Percentiles rank a stretch among this genome's conserved stretches.
Conservation (phyloP, 2,888 invertebrate species). For the Cephus rjabovi region DNA sequence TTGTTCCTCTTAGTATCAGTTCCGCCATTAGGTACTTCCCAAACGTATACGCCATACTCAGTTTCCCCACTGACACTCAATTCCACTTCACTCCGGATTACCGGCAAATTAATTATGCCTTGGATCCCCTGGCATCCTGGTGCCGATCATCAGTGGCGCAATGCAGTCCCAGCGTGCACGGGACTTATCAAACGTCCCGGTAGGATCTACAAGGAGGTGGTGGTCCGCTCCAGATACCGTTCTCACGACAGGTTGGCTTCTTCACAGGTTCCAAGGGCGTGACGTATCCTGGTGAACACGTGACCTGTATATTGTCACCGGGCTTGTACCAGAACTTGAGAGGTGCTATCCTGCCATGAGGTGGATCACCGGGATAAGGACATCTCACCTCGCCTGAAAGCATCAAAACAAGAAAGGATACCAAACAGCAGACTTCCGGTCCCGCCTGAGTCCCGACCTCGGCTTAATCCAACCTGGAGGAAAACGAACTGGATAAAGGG, state of each 20-base stretch:
- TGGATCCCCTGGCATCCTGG: too few species aligned
- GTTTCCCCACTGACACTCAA: background rate
- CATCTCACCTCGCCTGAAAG: conserved; percentile 77
- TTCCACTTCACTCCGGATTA: background rate
- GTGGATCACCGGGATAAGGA: conserved; percentile 79
- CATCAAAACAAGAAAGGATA: background rate
- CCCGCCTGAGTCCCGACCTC: background rate
- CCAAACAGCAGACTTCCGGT: background rate
- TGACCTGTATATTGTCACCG: conserved; percentile 77
- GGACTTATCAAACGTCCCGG: conserved; percentile 69
- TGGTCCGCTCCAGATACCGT: conserved; percentile 77
- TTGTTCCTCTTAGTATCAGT: background rate
- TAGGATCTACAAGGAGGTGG: conserved; percentile 78
- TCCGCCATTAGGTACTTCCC: background rate
- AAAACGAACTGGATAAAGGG: background rate
- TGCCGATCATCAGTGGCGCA: too few species aligned
- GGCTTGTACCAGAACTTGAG: conserved; percentile 81
- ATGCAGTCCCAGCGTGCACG: background rate
- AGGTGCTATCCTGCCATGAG: conserved; percentile 77
- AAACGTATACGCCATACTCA: background rate
- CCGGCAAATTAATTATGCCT: background rate
- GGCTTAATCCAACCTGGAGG: background rate
- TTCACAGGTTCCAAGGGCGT: conserved; percentile 69
- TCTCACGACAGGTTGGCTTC: conserved; percentile 74
- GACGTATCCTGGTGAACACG: conserved; percentile 76